Evolutionary conservation across 1,140 invertebrate species (phyloP), one percentile per base, ranked within the genome.

Genomic region (Camponotus floridanus): DNA sequence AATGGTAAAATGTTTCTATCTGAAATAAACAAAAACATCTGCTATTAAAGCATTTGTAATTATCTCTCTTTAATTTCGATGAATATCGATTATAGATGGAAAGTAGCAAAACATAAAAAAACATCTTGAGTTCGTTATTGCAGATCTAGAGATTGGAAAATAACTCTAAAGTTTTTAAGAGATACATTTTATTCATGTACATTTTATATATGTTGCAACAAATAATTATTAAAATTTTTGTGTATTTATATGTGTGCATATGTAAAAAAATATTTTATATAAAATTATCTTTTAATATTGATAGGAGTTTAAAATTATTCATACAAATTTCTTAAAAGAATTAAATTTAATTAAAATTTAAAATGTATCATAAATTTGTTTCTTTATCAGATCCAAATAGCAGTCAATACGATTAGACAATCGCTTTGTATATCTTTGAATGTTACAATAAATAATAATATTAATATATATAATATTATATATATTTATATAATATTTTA

Each of bases 1-100:
- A 88, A 89, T 68, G 11, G 39, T 6, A 5, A 13, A 13, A 62
- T 61, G 21, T 59, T 59, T 13, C 45, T 3, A 59, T 11, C 18
- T 21, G 5, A 61, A 21, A 26, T 8, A 61, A 61, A 26, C 21
- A 13, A 26, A 61, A 61, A 6, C 11, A 11, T 26, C 9, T n/a
- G 13, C 11, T 61, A 31, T 31, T 3, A 26, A 4, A 61, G 7
- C 68, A 48, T 39, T 57, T 18, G 13, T 26, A 36, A 26, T 8
- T 8, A 6, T 18, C 21, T 11, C n/a, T 57, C 7, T 33, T 67
- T 26, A 3, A 48, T 48, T 65, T 64, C 31, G 42, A 67, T 26
- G n/a, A 76, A 36, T 11, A 39, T 61, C 11, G 26, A 78, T 64
- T 76, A 62, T 13, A 7, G 26, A 45, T 36, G 39, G 31, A 76